phyloP scores from a whole-genome alignment of 2,888 invertebrate genomes.

The Drosophila formosana region DNA sequence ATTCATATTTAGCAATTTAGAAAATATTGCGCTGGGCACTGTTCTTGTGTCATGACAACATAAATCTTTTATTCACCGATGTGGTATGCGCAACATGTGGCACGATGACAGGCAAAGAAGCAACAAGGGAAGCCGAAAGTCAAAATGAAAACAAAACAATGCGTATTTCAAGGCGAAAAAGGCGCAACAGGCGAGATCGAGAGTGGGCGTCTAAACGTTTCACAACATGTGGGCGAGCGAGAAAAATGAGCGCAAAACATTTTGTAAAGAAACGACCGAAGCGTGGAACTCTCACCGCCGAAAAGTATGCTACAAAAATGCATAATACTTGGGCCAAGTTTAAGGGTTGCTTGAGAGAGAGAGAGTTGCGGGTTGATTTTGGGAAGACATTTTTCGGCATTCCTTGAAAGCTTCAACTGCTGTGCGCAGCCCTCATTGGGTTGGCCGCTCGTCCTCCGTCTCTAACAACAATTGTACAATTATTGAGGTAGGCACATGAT shows the following conservation, averaged over 20 bases:
- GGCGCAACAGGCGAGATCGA: conserved; percentile 62
- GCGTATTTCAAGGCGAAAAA: conserved; percentile 38
- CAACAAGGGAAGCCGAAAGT: conserved; percentile 6
- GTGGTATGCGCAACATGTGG: conserved; percentile 32
- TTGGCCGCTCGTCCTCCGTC: conserved; percentile 42
- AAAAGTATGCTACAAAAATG: conserved; percentile 68
- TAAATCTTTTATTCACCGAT: conserved; percentile 8
- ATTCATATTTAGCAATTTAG: background rate
- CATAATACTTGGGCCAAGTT: conserved; percentile 34
- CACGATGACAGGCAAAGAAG: conserved; percentile 12
- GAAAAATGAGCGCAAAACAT: conserved; percentile 40
- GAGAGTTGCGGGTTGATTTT: conserved; percentile 31
- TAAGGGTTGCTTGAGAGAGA: conserved; percentile 43
- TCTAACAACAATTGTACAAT: conserved; percentile 56
- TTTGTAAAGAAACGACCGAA: conserved; percentile 17
- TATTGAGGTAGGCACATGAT: conserved; percentile 77
- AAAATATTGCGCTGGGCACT: background rate
- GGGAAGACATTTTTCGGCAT: conserved; percentile 11
- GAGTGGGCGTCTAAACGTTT: conserved; percentile 19
- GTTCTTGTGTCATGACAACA: background rate
- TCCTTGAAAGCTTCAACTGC: conserved; percentile 52
- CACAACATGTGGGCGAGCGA: conserved; percentile 27
- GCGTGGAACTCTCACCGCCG: conserved; percentile 32
- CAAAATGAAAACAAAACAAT: conserved; percentile 36
- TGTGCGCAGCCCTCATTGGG: conserved; percentile 42